phyloP scores from a whole-genome alignment of 2,797 vertebrate genomes.

The Sebastolobus alascanus region DNA sequence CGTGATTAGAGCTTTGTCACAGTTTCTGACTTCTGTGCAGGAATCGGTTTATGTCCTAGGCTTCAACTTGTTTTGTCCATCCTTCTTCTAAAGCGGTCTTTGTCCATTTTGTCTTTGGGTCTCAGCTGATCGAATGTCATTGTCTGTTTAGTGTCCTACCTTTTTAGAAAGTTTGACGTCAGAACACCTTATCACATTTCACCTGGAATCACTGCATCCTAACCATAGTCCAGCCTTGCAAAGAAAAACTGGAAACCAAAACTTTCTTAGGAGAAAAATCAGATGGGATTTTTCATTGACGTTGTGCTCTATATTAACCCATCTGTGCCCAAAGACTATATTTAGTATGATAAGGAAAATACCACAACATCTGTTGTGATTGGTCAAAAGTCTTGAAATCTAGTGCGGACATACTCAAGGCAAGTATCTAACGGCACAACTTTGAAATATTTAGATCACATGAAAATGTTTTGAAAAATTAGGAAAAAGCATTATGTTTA shows the following conservation, averaged over 20 bases:
- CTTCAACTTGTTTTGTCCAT: not conserved
- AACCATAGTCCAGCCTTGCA: not conserved
- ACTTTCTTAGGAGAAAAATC: not conserved
- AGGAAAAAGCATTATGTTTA: too few relatives aligned
- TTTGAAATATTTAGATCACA: too few relatives aligned
- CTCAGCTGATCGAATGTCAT: constrained; percentile 30
- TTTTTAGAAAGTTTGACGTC: constrained; percentile 17
- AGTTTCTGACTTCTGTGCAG: not conserved
- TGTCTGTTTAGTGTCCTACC: not conserved
- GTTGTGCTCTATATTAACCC: not conserved
- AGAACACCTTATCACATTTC: constrained; percentile 23
- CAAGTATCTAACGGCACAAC: too few relatives aligned
- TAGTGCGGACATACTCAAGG: too few relatives aligned
- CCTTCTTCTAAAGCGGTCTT: constrained; percentile 20
- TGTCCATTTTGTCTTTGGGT: constrained; percentile 13
- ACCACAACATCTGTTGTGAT: too few relatives aligned
- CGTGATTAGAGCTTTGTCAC: not conserved
- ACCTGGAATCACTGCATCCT: not conserved
- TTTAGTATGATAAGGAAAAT: too few relatives aligned
- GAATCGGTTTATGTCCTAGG: not conserved
- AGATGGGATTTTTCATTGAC: not conserved
- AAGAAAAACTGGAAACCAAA: not conserved
- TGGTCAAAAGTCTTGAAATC: too few relatives aligned
- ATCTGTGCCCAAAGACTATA: too few relatives aligned
- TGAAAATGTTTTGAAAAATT: too few relatives aligned